Conservation (phyloP, 2,113 vertebrate genomes). For the Trogon melanurus region DNA sequence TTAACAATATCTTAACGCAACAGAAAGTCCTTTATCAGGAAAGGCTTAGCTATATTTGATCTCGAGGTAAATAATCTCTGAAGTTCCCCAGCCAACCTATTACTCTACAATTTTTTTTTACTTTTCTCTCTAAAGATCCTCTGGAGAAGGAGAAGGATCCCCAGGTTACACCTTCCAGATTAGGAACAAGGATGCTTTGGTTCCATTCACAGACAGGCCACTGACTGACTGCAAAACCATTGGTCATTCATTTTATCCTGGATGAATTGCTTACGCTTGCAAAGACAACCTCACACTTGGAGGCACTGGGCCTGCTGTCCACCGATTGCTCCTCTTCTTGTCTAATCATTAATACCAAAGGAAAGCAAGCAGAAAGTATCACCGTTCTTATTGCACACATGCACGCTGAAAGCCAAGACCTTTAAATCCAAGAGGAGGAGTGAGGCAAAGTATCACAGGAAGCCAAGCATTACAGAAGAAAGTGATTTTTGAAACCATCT, state of each 20-base stretch:
- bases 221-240: background rate
- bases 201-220: background rate
- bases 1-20: background rate
- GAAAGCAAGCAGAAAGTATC: slow-evolving; percentile 1
- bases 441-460: background rate
- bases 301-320: background rate
- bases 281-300: background rate
- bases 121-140: background rate
- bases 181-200: background rate
- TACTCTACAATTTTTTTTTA: background rate
- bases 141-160: background rate
- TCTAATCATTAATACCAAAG: background rate
- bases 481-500: background rate
- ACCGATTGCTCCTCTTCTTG: background rate
- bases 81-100: background rate
- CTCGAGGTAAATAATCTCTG: background rate
- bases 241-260: background rate
- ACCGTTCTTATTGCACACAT: background rate
- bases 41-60: background rate
- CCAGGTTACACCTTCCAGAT: background rate
- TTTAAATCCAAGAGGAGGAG: background rate
- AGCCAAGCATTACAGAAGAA: background rate
- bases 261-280: background rate
- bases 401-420: background rate
- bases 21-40: background rate